These are phyloP conservation scores for Poeciliopsis paucimaculata DNA, from an alignment of 2,797 vertebrate genomes.

Conservation along the genomic window DNA sequence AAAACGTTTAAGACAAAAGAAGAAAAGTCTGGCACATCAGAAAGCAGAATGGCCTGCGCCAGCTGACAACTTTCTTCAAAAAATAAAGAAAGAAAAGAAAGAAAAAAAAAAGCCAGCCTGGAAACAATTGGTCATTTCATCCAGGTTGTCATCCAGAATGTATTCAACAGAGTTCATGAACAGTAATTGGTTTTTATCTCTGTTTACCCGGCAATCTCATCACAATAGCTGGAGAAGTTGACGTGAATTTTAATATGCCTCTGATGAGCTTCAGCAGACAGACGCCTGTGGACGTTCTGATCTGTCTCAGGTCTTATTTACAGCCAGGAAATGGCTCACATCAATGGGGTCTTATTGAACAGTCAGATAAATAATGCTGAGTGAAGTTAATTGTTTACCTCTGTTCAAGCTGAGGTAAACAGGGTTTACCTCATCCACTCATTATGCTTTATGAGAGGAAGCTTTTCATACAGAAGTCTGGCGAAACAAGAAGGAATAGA, in stretches of 20 bases:
- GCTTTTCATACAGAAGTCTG: not conserved
- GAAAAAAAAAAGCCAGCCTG: not conserved
- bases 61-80: conserved; percentile 12
- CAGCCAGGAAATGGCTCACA: not conserved
- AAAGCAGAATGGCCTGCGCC: conserved; percentile 27
- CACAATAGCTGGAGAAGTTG: conserved; percentile 2
- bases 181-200: conserved; percentile 56
- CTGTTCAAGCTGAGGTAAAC: not conserved
- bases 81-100: not conserved
- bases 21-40: not conserved
- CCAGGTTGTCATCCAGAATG: conserved; percentile 45
- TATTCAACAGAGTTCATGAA: conserved; percentile 58
- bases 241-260: conserved; percentile 44
- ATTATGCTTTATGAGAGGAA: not conserved
- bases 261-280: conserved; percentile 6
- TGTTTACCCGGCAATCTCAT: conserved; percentile 49
- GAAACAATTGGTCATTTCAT: conserved; percentile 35
- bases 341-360: not conserved
- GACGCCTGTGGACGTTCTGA: not conserved
- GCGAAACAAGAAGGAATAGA: not conserved
- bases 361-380: not conserved
- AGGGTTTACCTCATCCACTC: no score
- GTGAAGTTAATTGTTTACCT: not conserved
- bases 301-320: conserved; percentile 7
- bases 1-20: conserved; percentile 10